Evolutionary conservation across 1,140 invertebrate genomes (phyloP), one percentile per base, ranked within the genome.

Genomic region (Aradophagus sp.): DNA sequence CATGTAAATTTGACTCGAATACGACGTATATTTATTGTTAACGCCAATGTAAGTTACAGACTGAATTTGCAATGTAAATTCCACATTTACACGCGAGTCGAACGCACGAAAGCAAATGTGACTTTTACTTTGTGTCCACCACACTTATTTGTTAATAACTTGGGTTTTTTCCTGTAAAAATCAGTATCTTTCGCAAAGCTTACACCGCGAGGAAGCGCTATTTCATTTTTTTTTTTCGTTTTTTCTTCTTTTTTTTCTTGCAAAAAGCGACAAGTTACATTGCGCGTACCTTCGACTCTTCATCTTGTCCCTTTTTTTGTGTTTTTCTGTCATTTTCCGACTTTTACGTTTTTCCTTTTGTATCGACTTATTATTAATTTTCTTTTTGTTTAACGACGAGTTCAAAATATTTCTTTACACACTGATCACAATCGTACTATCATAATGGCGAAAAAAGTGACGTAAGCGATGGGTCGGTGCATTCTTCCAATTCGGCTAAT

Each of bases 271-370:
- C 45, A 65, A 73, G 70, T 73, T 62, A 73, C 70, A 73, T 73
- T 73, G 70, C 63, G 70, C 65, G 71, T 73, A 73, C 71, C 70
- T 73, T 73, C 70, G 70, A 73, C 70, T 73, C 70, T 67, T 61
- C 10, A 26, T 41, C 41, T 41, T 65, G 14, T 13, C 45, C 50
- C n/a, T 31, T 47, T 32, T 41, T 41, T 50, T 16, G 0, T 29
- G 34, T 31, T 32, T 39, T 39, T 47, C 3, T 59, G 3, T 44
- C 23, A 20, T 34, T 62, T 36, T 52, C n/a, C n/a, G n/a, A n/a
- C n/a, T 16, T 19, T 20, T 13, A 23, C 4, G 20, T 44, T 44
- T 34, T 55, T 29, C 17, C n/a, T 42, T 52, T 63, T 52, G 41
- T 44, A 45, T 44, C n/a, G 31, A 42, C 56, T 65, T 47, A 50